These are phyloP conservation scores for Leptodirus hochenwartii DNA, from an alignment of 2,888 invertebrate genomes.

Conservation along the genomic window DNA sequence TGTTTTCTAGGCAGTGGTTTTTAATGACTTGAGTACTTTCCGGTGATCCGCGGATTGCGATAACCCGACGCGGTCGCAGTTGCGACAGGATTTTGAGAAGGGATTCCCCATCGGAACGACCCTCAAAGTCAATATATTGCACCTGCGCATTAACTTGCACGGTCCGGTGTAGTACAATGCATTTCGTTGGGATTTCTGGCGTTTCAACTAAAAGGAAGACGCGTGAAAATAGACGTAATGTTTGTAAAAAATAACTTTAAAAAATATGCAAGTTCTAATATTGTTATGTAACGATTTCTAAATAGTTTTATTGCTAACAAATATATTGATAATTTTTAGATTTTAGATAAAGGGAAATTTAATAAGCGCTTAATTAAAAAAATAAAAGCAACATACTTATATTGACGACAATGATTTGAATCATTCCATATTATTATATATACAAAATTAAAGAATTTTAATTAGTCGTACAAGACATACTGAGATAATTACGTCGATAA, in stretches of 20 bases:
- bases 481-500: too few species aligned
- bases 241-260: background rate
- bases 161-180: slow-evolving; percentile 52
- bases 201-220: slow-evolving; percentile 24
- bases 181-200: slow-evolving; percentile 80
- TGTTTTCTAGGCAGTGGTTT: slow-evolving; percentile 43
- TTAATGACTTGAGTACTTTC: slow-evolving; percentile 52
- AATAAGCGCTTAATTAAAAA: too few species aligned
- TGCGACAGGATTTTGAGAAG: slow-evolving; percentile 63
- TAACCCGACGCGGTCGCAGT: slow-evolving; percentile 63
- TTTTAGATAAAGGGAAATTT: too few species aligned
- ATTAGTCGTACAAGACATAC: too few species aligned
- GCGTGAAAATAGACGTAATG: too few species aligned
- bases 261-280: too few species aligned
- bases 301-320: too few species aligned
- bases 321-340: too few species aligned
- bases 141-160: slow-evolving; percentile 71
- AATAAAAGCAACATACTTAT: too few species aligned
- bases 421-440: background rate
- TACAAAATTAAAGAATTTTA: slow-evolving; percentile 7
- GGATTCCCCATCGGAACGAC: slow-evolving; percentile 74
- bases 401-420: too few species aligned
- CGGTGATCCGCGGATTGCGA: slow-evolving; percentile 54
- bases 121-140: slow-evolving; percentile 94
- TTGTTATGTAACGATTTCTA: too few species aligned